Conservation (phyloP, 2,888 invertebrate genomes). For the Agriopis aurantiaria region DNA sequence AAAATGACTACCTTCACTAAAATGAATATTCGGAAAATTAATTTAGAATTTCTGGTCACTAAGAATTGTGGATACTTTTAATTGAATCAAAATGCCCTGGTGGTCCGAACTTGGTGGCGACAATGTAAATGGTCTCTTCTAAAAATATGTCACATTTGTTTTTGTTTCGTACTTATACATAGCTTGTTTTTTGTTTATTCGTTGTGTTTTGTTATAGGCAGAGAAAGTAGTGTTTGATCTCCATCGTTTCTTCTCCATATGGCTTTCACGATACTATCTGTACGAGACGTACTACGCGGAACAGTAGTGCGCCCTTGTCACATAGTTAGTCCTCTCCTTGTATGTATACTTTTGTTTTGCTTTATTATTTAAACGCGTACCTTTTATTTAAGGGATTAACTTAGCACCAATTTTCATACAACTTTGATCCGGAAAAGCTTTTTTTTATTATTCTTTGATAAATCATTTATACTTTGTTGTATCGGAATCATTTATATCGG, state of each 20-base stretch:
- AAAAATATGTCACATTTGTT: background rate
- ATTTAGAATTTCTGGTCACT: no score
- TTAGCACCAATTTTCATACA: background rate
- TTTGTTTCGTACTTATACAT: slow-evolving; percentile 19
- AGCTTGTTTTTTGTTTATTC: slow-evolving; percentile 54
- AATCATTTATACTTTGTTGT: no score
- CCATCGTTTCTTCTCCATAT: slow-evolving; percentile 93
- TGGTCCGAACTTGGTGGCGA: background rate
- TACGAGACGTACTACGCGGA: slow-evolving; percentile 71
- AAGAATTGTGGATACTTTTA: no score
- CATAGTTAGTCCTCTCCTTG: slow-evolving; percentile 64
- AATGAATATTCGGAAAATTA: no score
- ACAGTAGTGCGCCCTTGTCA: slow-evolving; percentile 72
- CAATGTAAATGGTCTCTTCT: background rate
- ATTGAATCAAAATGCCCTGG: background rate
- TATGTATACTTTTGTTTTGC: slow-evolving; percentile 74
- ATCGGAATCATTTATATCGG: no score
- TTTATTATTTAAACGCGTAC: slow-evolving; percentile 45
- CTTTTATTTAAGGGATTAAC: background rate
- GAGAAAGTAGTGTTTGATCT: slow-evolving; percentile 91
- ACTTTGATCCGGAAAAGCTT: background rate
- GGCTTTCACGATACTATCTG: slow-evolving; percentile 83
- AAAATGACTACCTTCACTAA: no score
- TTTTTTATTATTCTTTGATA: no score
- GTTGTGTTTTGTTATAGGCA: slow-evolving; percentile 88